phyloP scores from a whole-genome alignment of 1,140 invertebrate species.

The Trichonephila clavata region DNA sequence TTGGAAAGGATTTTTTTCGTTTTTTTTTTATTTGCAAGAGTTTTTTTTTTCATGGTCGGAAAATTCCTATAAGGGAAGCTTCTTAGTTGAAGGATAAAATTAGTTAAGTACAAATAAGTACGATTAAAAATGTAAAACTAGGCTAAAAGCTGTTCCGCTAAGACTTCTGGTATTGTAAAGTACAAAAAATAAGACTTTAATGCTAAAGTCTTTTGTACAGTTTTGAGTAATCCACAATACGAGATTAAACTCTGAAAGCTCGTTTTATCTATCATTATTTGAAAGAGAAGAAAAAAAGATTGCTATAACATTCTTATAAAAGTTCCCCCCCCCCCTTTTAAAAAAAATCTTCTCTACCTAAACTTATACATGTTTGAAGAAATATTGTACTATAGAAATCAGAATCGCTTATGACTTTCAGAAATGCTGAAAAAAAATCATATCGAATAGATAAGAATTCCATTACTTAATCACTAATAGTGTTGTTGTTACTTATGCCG shows the following conservation, averaged over 20 bases:
- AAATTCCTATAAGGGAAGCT: conserved; percentile 36
- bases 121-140: conserved; percentile 29
- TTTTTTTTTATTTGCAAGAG: background rate
- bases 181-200: background rate
- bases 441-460: no score
- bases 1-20: background rate
- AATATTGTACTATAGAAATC: no score
- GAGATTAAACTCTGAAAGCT: background rate
- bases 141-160: background rate
- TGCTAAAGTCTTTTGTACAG: no score
- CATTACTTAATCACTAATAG: no score
- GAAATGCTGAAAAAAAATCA: no score
- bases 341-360: no score
- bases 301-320: no score
- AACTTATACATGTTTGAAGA: no score
- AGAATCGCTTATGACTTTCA: no score
- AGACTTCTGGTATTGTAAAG: background rate
- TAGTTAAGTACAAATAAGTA: conserved; percentile 41
- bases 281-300: no score
- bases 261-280: background rate
- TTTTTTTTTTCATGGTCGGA: background rate
- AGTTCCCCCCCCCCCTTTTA: no score
- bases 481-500: no score
- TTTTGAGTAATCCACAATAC: background rate
- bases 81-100: conserved; percentile 43